Conservation (phyloP, 2,797 vertebrate species). For the Mormyrops boulengeri region DNA sequence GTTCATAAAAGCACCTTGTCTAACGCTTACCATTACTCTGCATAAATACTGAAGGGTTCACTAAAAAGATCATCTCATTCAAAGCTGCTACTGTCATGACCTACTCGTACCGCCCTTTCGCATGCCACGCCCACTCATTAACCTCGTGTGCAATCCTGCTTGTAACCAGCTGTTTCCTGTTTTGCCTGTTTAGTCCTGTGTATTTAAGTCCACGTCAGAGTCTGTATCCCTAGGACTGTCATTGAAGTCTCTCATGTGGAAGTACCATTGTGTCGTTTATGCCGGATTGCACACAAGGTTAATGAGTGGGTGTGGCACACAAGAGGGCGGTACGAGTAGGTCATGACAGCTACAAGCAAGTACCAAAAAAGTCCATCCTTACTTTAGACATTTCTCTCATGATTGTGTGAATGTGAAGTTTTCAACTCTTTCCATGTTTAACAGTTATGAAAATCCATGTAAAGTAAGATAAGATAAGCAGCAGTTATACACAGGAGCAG, state of each 20-base stretch:
- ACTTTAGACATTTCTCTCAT: neutral
- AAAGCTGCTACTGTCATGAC: neutral
- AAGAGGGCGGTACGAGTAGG: no score
- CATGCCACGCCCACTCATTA: no score
- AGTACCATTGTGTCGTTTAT: no score
- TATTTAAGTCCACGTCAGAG: no score
- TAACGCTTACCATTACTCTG: neutral
- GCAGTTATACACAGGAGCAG: neutral
- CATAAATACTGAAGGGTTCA: neutral
- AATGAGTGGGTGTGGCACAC: no score
- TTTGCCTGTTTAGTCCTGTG: no score
- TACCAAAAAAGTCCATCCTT: neutral
- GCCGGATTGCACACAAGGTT: no score
- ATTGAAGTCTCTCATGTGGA: no score
- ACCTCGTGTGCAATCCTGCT: no score
- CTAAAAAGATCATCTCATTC: neutral
- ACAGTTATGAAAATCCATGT: neutral
- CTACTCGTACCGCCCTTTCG: no score
- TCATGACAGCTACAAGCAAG: neutral
- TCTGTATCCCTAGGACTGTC: no score
- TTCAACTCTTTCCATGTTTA: neutral
- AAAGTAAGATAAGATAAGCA: neutral
- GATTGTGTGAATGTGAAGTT: neutral
- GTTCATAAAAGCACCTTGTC: neutral
- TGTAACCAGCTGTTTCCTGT: no score